phyloP scores from a whole-genome alignment of 2,113 vertebrate species.

The Prinia subflava region DNA sequence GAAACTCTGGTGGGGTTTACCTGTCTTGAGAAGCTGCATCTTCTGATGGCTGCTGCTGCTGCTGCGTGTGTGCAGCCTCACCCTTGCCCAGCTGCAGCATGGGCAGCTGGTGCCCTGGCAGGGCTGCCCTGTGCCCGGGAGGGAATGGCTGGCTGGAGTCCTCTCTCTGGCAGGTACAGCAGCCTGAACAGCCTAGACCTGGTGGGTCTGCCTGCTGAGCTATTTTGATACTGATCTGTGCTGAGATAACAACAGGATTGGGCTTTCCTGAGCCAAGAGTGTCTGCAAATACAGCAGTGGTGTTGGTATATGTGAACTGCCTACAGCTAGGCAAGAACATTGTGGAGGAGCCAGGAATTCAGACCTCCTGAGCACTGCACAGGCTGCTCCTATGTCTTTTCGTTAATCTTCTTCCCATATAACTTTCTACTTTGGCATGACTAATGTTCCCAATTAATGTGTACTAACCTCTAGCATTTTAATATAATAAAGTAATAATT shows the following conservation, averaged over 20 bases:
- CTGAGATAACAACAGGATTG: background rate
- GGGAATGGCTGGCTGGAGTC: background rate
- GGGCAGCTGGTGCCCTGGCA: fast-evolving
- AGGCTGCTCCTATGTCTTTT: background rate
- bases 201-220: background rate
- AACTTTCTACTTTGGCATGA: background rate
- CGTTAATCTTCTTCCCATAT: background rate
- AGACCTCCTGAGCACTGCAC: background rate
- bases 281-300: background rate
- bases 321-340: background rate
- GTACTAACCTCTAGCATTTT: constrained; percentile 2
- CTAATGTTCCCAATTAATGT: background rate
- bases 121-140: background rate
- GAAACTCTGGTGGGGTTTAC: background rate
- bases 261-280: background rate
- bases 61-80: background rate
- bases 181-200: background rate
- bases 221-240: background rate
- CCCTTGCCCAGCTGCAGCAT: fast-evolving
- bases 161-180: background rate
- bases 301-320: background rate
- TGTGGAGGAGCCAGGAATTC: background rate
- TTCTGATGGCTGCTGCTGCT: background rate
- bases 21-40: background rate
- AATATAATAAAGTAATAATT: background rate